Evolutionary conservation across 2,888 invertebrate genomes (phyloP), one percentile per base, ranked within the genome.

Genomic region (Troglohyphantes excavatus): DNA sequence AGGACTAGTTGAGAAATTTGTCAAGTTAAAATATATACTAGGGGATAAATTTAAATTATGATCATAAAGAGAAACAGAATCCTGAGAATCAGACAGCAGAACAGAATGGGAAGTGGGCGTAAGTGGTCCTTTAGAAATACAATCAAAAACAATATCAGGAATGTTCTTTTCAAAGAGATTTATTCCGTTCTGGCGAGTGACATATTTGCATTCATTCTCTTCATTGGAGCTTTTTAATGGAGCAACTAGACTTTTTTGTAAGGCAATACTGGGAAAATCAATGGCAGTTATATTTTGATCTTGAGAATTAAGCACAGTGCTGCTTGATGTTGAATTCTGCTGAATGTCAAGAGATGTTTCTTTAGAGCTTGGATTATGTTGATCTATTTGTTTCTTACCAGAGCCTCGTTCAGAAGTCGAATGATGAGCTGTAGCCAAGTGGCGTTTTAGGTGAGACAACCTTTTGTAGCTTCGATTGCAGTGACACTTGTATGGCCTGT

Each of bases 371-470:
- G 17, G 39, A 76, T 83, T 27, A 27, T 39, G 39, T 83, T 70
- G 11, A 72, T 23, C 2, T 17, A 26, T 68, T 81, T 17, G 19
- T 19, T 26, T 76, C 73, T 21, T 27, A 13, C 23, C 19, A 19
- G 13, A 82, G 23, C 72, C 68, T 26, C 19, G 33, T 61, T 61
- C 59, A 39, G 61, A 19, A 17, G 72, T 82, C 59, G 70, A 70
- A 11, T 9, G 39, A 68, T 82, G 72, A 59, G 70, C 82, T 59
- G 70, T 19, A 61, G 26, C 26, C 53, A 81, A 53, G 67, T 91
- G 91, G 11, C 91, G 81, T 23, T 91, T 91, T 17, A 91, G 43
- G 53, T 91, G 91, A 2, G 91, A 91, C 67, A 86, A 39, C 61
- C 91, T 81, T 90, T 91, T 91, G 26, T 90, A 91, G n/a, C 46